A percentile compares a stretch with the other conserved stretches of the same genome.
These are phyloP conservation scores for Cichlasoma orientale DNA, from an alignment of 2,797 vertebrate species.

Conservation along the genomic window DNA sequence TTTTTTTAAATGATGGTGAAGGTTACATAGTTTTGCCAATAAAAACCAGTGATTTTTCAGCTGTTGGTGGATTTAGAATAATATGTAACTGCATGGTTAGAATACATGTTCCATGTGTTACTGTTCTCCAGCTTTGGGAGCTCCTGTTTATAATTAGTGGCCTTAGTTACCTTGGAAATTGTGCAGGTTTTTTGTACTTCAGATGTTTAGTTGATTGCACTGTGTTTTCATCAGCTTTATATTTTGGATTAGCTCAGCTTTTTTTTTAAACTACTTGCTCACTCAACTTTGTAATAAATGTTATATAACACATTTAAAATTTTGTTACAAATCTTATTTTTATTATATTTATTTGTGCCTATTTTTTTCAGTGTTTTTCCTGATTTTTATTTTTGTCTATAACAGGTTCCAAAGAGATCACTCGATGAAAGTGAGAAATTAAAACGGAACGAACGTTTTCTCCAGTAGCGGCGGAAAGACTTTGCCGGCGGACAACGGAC, in stretches of 20 bases:
- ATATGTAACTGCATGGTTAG: not conserved
- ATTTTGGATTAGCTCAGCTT: not conserved
- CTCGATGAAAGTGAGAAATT: not conserved
- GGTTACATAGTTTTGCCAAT: too few relatives aligned
- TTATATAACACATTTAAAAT: not conserved
- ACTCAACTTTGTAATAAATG: not conserved
- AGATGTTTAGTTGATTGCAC: not conserved
- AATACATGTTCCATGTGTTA: too few relatives aligned
- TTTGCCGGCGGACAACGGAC: constrained; percentile 55
- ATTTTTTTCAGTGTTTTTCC: not conserved
- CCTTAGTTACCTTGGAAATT: not conserved
- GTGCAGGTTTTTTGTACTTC: not conserved
- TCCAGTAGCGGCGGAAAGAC: constrained; percentile 29
- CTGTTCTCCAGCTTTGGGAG: not conserved
- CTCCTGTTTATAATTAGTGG: not conserved
- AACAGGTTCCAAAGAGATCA: not conserved
- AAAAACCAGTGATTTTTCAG: not conserved
- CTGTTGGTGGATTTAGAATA: not conserved
- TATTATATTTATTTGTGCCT: not conserved
- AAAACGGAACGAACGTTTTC: constrained; percentile 5
- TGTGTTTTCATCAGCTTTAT: not conserved
- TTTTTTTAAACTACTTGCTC: not conserved
- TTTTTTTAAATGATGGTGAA: too few relatives aligned
- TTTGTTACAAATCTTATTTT: not conserved
- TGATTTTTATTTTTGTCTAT: not conserved